Conservation (phyloP, 2,797 vertebrate genomes). For the Pempheris klunzingeri region DNA sequence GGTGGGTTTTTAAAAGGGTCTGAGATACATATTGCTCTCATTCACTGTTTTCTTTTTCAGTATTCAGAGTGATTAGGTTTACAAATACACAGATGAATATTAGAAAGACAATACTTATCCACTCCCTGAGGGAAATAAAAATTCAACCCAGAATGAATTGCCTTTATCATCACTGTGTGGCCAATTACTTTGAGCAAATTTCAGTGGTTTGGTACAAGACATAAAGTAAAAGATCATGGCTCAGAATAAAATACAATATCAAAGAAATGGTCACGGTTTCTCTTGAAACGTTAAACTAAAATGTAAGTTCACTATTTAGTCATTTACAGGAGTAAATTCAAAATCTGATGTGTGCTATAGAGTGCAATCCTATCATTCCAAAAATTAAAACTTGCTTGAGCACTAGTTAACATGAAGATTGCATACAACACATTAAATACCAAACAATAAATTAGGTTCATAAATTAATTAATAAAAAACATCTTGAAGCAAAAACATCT, state of each 20-base stretch:
- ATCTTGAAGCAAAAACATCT: slow-evolving; percentile 72
- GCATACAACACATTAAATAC: slow-evolving; percentile 76
- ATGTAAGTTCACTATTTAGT: slow-evolving; percentile 58
- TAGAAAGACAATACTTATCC: slow-evolving; percentile 40
- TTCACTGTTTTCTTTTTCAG: slow-evolving; percentile 40
- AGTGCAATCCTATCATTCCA: slow-evolving; percentile 56
- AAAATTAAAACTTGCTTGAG: slow-evolving; percentile 60
- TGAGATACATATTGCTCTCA: slow-evolving; percentile 65
- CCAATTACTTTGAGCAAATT: slow-evolving; percentile 37
- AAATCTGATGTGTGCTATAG: slow-evolving; percentile 50
- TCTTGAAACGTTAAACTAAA: slow-evolving; percentile 63
- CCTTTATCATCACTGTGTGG: slow-evolving; percentile 33
- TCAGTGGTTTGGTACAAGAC: slow-evolving; percentile 66
- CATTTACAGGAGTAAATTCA: slow-evolving; percentile 56
- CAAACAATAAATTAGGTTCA: slow-evolving; percentile 87
- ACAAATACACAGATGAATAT: slow-evolving; percentile 49
- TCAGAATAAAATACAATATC: slow-evolving; percentile 68
- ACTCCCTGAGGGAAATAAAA: slow-evolving; percentile 51
- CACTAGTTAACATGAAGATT: slow-evolving; percentile 62
- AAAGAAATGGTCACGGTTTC: slow-evolving; percentile 62
- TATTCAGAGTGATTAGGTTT: slow-evolving; percentile 57
- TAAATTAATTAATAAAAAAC: slow-evolving; percentile 84
- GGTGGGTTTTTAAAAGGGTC: slow-evolving; percentile 53
- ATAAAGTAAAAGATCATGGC: slow-evolving; percentile 67
- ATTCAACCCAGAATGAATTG: slow-evolving; percentile 31